Percentiles rank a stretch among this genome's conserved stretches.
phyloP scores from a whole-genome alignment of 2,113 vertebrate genomes.

The Aegotheles bennettii region DNA sequence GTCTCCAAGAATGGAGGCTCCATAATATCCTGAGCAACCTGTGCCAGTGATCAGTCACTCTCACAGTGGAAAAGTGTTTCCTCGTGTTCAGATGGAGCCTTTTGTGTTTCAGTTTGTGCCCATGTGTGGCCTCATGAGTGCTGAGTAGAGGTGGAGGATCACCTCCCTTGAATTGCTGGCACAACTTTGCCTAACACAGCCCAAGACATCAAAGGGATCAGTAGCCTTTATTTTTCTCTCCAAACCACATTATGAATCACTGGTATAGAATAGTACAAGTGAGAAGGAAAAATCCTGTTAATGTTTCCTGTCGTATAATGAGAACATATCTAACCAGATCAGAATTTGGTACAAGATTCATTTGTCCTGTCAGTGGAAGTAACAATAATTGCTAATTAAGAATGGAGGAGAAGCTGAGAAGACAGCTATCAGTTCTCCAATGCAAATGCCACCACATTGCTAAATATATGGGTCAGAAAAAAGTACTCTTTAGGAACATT shows the following conservation, averaged over 20 bases:
- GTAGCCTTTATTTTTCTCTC: not conserved
- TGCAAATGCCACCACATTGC: not conserved
- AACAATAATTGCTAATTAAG: not conserved
- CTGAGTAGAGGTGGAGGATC: too few species aligned
- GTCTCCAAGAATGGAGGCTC: too few species aligned
- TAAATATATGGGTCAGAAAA: not conserved
- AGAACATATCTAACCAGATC: not conserved
- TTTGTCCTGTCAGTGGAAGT: not conserved
- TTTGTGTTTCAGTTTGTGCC: too few species aligned
- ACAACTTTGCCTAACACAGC: not conserved
- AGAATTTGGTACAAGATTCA: not conserved
- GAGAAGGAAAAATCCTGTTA: not conserved
- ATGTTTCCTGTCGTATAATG: not conserved
- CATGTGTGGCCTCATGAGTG: too few species aligned
- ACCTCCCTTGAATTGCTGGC: not conserved
- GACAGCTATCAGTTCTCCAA: not conserved
- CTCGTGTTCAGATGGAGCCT: too few species aligned
- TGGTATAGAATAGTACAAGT: not conserved
- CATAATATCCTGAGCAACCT: too few species aligned
- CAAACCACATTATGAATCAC: rapidly evolving
- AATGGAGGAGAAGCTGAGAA: not conserved
- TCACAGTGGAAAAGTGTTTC: too few species aligned
- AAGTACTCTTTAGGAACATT: not conserved
- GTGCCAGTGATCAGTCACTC: too few species aligned
- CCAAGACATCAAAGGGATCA: not conserved